A percentile compares a stretch with the other conserved stretches of the same genome.
These are phyloP conservation scores for Linnaemya vulpina DNA, from an alignment of 2,888 invertebrate genomes.

Conservation along the genomic window DNA sequence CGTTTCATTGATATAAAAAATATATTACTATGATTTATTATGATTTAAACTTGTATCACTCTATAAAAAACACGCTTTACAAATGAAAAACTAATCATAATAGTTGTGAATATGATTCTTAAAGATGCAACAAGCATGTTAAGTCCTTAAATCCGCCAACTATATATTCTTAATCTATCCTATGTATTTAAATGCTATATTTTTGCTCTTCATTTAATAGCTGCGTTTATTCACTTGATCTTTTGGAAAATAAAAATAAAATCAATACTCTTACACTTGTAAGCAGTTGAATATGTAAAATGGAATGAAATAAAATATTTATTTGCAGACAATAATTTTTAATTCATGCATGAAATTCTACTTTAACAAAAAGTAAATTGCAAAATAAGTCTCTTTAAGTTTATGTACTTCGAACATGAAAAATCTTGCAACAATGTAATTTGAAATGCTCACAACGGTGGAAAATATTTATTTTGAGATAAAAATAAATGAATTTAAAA, in stretches of 20 bases:
- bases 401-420: not conserved
- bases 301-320: slow-evolving; percentile 23
- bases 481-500: no score
- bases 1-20: no score
- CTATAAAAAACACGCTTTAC: no score
- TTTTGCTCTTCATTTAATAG: slow-evolving; percentile 9
- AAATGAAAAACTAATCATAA: no score
- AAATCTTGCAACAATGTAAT: not conserved
- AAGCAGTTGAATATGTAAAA: slow-evolving; percentile 22
- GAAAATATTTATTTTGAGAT: not conserved
- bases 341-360: slow-evolving; percentile 32
- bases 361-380: slow-evolving; percentile 24
- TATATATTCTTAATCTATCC: not conserved
- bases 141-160: no score
- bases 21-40: no score
- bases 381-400: slow-evolving; percentile 34
- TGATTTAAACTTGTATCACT: no score
- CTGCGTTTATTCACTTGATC: slow-evolving; percentile 15
- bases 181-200: not conserved
- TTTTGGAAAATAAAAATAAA: slow-evolving; percentile 9
- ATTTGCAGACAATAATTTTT: slow-evolving; percentile 30
- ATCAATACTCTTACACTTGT: slow-evolving; percentile 50
- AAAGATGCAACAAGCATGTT: no score
- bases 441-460: slow-evolving; percentile 1
- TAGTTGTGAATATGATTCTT: no score